phyloP scores from a whole-genome alignment of 2,113 vertebrate genomes.

The Aptenodytes patagonicus region DNA sequence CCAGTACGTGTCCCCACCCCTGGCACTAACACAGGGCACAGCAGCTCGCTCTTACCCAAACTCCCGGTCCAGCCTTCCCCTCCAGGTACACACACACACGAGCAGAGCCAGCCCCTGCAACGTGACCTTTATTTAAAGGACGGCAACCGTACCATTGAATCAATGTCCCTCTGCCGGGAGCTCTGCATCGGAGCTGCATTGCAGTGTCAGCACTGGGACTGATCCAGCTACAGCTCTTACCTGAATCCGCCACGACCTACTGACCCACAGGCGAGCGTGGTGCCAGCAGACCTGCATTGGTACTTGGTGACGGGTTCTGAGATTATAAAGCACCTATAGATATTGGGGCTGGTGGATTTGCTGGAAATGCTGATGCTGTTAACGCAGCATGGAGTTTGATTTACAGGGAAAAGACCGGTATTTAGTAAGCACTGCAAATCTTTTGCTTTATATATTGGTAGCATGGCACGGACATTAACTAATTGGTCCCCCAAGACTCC shows the following conservation, averaged over 20 bases:
- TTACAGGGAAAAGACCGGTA: background rate
- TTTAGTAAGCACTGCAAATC: background rate
- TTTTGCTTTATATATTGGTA: background rate
- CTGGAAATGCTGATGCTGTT: background rate
- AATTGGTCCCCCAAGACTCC: background rate
- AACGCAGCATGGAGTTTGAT: background rate
- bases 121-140: conserved; percentile 58
- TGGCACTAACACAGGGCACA: background rate
- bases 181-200: conserved; percentile 67
- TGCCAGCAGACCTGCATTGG: background rate
- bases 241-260: background rate
- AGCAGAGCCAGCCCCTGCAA: conserved; percentile 19
- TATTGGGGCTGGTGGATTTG: background rate
- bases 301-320: background rate
- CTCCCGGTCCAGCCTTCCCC: background rate
- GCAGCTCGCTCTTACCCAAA: fast-evolving
- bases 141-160: background rate
- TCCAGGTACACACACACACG: background rate
- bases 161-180: conserved; percentile 26
- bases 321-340: background rate
- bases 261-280: fast-evolving
- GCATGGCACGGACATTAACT: background rate
- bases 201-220: conserved; percentile 48
- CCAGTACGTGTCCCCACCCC: fast-evolving
- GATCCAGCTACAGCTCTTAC: background rate